These are phyloP conservation scores for Corythornis vintsioides DNA, from an alignment of 2,113 vertebrate species.

Conservation along the genomic window DNA sequence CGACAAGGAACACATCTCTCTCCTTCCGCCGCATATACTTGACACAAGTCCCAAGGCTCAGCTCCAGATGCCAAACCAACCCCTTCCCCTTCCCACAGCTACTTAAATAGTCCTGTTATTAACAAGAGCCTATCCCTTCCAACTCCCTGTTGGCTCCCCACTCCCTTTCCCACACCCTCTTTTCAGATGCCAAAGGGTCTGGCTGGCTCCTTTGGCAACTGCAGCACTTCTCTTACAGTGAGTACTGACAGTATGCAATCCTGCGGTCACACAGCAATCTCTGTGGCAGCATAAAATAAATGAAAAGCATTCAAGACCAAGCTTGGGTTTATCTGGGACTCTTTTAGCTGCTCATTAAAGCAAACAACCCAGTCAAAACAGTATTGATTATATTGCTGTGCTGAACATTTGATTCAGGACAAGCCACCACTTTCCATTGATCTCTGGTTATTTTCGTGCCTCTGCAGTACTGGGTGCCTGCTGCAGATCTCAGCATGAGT, in stretches of 20 bases:
- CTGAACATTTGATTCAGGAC: neutral
- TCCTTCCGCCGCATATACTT: neutral
- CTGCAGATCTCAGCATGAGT: neutral
- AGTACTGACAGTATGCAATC: constrained; percentile 38
- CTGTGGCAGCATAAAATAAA: constrained; percentile 56
- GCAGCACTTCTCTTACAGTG: neutral
- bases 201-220: constrained; percentile 49
- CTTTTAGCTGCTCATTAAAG: constrained; percentile 45
- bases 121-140: neutral
- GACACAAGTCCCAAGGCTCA: neutral
- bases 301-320: constrained; percentile 48
- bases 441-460: neutral
- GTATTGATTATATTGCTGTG: neutral
- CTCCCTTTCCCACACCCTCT: constrained; percentile 48
- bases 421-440: neutral
- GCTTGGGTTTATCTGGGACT: constrained; percentile 46
- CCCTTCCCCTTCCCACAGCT: neutral
- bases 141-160: neutral
- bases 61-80: constrained; percentile 14
- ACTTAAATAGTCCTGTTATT: constrained; percentile 45
- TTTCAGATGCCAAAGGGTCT: constrained; percentile 41
- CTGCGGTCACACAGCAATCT: constrained; percentile 38
- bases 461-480: neutral
- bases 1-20: neutral
- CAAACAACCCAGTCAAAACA: constrained; percentile 55